phyloP scores from a whole-genome alignment of 1,140 invertebrate species.

The Pseudoatta argentina region DNA sequence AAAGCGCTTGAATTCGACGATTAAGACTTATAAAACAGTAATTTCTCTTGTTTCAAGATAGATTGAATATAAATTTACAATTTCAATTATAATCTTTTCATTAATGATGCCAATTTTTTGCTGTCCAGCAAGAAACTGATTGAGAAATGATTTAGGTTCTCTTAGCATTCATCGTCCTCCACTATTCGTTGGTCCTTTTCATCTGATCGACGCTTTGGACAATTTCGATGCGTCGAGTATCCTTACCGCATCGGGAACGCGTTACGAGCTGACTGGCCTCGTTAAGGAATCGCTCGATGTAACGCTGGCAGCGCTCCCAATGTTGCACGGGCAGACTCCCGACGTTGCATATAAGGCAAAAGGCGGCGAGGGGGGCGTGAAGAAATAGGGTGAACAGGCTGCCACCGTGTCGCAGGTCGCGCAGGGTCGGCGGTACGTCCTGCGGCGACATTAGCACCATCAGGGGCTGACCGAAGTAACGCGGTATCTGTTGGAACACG shows the following conservation, averaged over 20 bases:
- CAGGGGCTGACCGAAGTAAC: slow-evolving; percentile 97
- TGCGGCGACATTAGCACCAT: slow-evolving; percentile 97
- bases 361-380: slow-evolving; percentile 96
- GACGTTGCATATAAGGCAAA: slow-evolving; percentile 97
- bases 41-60: neutral
- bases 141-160: neutral
- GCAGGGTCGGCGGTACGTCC: slow-evolving; percentile 94
- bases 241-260: slow-evolving; percentile 93
- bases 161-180: slow-evolving; percentile 15
- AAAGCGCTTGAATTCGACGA: slow-evolving; percentile 1
- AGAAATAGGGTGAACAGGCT: slow-evolving; percentile 98
- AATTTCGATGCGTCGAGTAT: slow-evolving; percentile 38
- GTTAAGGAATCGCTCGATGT: slow-evolving; percentile 95
- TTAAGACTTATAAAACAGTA: neutral
- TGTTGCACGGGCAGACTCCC: slow-evolving; percentile 93
- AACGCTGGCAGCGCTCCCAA: slow-evolving; percentile 96
- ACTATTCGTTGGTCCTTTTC: neutral
- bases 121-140: neutral
- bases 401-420: slow-evolving; percentile 96
- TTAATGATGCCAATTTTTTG: neutral
- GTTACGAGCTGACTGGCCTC: slow-evolving; percentile 95
- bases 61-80: neutral
- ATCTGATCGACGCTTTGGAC: slow-evolving; percentile 27
- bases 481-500: slow-evolving; percentile 96
- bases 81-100: slow-evolving; percentile 2